Base-by-base conservation (phyloP, 2,888 invertebrate species). In the Thera obeliscata region DNA sequence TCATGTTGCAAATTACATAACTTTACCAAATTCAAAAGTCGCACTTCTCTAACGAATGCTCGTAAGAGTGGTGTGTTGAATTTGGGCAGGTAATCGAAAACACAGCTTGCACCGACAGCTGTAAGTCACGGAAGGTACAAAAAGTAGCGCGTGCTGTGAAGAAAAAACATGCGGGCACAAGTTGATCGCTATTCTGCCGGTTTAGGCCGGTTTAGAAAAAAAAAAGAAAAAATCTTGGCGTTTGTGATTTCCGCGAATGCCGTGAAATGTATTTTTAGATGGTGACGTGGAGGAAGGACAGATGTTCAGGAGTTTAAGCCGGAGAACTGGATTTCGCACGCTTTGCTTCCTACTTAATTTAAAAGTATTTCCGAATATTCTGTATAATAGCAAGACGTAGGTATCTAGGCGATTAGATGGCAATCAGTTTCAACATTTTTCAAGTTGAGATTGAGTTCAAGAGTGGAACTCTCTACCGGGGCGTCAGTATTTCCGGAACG, bases 91-190 rank as follows among this genome's bases (percentile, higher is more conserved):
- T 84, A 81, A 69, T 82, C 73, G 86, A 90, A 90, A 91, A 87
- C 89, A 88, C 92, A 91, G 91, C 90, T 90, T 91, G 89, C 82
- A 63, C 64, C 84, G 91, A 90, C 93, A 93, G 93, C 91, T 93
- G 93, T 82, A 86, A 76, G 78, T 80, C 87, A 89, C 90, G 89
- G 88, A 90, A 90, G 85, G 86, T 78, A 84, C 82, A 92, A 91
- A 91, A 91, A 91, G 79, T 62, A 86, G 92, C 92, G 87, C 92
- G 92, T 90, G 93, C 90, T 85, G 36, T 56, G 72, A 74, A 72
- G 75, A 87, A 91, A 91, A 93, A 91, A 89, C 86, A 92, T 89
- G 86, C 90, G 90, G 90, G 92, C 82, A 90, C 93, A 93, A 93
- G 93, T 93, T 91, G 90, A 77, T 80, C 80, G 81, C 82, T 61